Conservation (phyloP, 1,140 invertebrate species). For the Mactra quadrangularis region DNA sequence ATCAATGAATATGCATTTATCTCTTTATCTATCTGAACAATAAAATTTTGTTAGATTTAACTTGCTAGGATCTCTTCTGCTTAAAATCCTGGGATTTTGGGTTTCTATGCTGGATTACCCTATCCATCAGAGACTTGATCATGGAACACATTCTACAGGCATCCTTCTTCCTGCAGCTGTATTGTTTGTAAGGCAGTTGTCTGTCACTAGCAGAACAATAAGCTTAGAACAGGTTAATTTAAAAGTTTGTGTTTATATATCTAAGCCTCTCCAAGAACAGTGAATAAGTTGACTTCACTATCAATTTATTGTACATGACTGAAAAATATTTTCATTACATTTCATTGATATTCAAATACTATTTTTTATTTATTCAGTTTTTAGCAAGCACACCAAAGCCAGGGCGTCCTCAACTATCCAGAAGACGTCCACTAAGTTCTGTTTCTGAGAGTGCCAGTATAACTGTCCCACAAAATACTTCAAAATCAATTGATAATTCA, state of each 20-base stretch:
- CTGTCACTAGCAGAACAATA: too few species aligned
- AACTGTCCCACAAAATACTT: neutral
- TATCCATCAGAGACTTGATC: too few species aligned
- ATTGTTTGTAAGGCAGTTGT: too few species aligned
- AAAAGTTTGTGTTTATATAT: neutral
- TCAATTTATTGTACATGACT: neutral
- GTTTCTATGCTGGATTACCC: too few species aligned
- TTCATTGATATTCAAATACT: neutral
- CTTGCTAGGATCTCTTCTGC: too few species aligned
- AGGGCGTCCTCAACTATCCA: slow-evolving; percentile 42
- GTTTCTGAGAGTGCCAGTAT: neutral
- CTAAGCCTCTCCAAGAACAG: neutral
- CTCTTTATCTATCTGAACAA: too few species aligned
- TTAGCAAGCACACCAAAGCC: slow-evolving; percentile 46
- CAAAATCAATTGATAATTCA: neutral
- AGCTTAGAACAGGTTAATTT: too few species aligned
- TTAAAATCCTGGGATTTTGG: too few species aligned
- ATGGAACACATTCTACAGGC: too few species aligned
- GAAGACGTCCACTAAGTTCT: slow-evolving; percentile 17
- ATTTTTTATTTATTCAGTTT: slow-evolving; percentile 12
- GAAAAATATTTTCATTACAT: neutral
- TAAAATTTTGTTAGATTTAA: too few species aligned
- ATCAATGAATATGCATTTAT: too few species aligned
- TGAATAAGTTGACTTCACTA: neutral
- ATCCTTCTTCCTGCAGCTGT: too few species aligned